Conservation (phyloP, 1,140 invertebrate genomes). For the Dinothrombium tinctorium region DNA sequence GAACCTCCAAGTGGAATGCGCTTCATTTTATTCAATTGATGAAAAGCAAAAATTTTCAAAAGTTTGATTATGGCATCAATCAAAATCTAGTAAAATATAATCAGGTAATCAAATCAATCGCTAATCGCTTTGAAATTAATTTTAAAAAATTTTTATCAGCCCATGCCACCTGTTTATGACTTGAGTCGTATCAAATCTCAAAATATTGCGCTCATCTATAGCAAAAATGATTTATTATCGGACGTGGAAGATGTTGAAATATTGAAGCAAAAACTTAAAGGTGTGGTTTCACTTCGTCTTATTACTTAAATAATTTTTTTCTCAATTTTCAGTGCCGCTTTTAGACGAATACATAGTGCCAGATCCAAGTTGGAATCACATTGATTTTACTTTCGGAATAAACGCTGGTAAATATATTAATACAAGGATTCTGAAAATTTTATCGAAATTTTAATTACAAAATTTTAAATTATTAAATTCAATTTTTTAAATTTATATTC, state of each 20-base stretch:
- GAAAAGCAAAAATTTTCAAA: background rate
- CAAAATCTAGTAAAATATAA: slow-evolving; percentile 5
- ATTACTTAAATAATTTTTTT: background rate
- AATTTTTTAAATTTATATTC: too few species aligned
- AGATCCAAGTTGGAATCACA: slow-evolving; percentile 12
- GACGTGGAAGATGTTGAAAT: slow-evolving; percentile 1
- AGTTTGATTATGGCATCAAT: slow-evolving; percentile 2
- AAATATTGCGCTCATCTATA: background rate
- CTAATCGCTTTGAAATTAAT: background rate
- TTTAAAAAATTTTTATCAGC: background rate
- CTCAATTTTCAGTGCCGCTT: slow-evolving; percentile 3
- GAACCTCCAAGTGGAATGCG: slow-evolving; percentile 48
- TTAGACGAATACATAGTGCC: slow-evolving; percentile 5
- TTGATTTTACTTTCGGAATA: slow-evolving; percentile 15
- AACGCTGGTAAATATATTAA: slow-evolving; percentile 14
- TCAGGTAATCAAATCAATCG: background rate
- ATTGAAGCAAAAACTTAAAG: slow-evolving; percentile 3
- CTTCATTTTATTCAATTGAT: slow-evolving; percentile 27
- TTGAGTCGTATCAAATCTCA: slow-evolving; percentile 4
- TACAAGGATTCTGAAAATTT: slow-evolving; percentile 1
- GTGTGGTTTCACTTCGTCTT: background rate
- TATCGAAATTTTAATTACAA: background rate
- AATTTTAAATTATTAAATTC: too few species aligned
- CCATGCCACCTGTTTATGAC: slow-evolving; percentile 7
- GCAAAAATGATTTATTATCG: slow-evolving; percentile 4